phyloP scores from a whole-genome alignment of 2,113 vertebrate genomes.

The Solea solea region DNA sequence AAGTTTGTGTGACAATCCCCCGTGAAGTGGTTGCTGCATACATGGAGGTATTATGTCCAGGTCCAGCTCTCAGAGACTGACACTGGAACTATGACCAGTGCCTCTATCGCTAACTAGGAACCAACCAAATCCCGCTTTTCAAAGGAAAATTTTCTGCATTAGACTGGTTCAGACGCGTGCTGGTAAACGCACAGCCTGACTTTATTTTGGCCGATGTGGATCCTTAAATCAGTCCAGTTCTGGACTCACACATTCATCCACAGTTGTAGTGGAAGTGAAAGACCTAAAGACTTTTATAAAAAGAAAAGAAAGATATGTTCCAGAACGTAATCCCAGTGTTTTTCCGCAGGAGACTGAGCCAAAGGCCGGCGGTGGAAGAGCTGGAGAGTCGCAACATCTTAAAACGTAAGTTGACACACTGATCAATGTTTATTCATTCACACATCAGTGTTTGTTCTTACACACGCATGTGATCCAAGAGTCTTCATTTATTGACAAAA shows the following conservation, averaged over 20 bases:
- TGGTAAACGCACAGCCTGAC: neutral
- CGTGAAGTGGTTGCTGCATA: no score
- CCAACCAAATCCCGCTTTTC: neutral
- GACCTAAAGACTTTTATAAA: slow-evolving; percentile 35
- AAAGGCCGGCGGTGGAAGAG: slow-evolving; percentile 96
- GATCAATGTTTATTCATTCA: no score
- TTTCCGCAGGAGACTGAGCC: slow-evolving; percentile 98
- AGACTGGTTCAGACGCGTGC: slow-evolving; percentile 10
- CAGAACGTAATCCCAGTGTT: slow-evolving; percentile 98
- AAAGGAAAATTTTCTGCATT: neutral
- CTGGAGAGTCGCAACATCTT: slow-evolving; percentile 97
- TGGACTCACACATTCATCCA: slow-evolving; percentile 22
- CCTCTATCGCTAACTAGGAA: no score
- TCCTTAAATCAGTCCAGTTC: slow-evolving; percentile 27
- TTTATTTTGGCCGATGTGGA: slow-evolving; percentile 73
- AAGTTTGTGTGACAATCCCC: no score
- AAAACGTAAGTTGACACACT: slow-evolving; percentile 88
- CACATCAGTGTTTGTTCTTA: no score
- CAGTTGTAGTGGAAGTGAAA: neutral
- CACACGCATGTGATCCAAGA: no score
- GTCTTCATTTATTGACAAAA: no score
- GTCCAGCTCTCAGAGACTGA: no score
- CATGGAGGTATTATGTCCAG: no score
- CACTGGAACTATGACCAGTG: no score
- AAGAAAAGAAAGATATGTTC: slow-evolving; percentile 82